Percentiles rank a stretch among this genome's conserved stretches.
phyloP scores from a whole-genome alignment of 1,140 invertebrate genomes.

The Agrypnia vestita region DNA sequence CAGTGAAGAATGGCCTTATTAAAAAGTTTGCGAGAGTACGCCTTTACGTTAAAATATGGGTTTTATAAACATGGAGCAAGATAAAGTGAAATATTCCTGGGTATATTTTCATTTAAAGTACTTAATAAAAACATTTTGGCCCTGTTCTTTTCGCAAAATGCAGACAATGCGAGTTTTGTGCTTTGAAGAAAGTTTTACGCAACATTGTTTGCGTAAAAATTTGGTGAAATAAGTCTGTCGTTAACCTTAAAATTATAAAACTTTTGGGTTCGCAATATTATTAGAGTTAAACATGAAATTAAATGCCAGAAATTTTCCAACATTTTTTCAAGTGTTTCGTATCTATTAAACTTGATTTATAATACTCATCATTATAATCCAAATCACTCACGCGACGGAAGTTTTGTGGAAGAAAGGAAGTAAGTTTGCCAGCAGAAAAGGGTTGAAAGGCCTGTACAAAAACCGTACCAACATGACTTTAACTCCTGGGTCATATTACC shows the following conservation, averaged over 20 bases:
- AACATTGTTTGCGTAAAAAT: conserved; percentile 18
- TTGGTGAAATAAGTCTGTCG: conserved; percentile 1
- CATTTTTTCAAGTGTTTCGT: neutral
- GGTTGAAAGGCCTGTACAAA: too few relatives aligned
- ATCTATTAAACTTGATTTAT: neutral
- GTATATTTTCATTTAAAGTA: conserved; percentile 56
- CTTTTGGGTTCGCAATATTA: neutral
- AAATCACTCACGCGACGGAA: too few relatives aligned
- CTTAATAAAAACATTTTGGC: conserved; percentile 39
- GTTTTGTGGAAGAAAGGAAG: too few relatives aligned
- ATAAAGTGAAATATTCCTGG: conserved; percentile 58
- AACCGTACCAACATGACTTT: too few relatives aligned
- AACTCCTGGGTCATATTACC: too few relatives aligned
- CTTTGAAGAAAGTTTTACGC: conserved; percentile 38
- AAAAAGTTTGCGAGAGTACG: conserved; percentile 60
- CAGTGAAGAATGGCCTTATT: conserved; percentile 61
- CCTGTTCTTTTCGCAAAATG: conserved; percentile 5
- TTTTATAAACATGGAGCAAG: conserved; percentile 59
- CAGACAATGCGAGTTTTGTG: conserved; percentile 54
- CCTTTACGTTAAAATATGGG: conserved; percentile 57
- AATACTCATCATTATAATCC: too few relatives aligned
- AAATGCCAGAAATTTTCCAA: too few relatives aligned
- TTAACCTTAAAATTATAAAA: conserved; percentile 36
- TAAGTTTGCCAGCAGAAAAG: too few relatives aligned
- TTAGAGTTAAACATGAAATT: neutral